These are phyloP conservation scores for Salarias fasciatus DNA, from an alignment of 2,797 vertebrate species.

Conservation along the genomic window DNA sequence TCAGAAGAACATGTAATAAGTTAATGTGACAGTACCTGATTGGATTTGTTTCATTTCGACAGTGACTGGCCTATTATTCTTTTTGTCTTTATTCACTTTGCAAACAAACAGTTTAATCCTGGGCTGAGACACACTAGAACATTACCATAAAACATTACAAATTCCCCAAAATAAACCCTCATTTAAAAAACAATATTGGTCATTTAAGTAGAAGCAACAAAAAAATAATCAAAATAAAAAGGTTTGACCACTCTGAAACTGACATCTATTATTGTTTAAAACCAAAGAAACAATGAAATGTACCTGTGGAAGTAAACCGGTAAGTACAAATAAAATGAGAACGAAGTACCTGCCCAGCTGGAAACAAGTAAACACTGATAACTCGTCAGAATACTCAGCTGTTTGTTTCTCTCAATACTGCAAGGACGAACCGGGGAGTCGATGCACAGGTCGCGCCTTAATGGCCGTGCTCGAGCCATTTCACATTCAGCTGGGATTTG, in stretches of 20 bases:
- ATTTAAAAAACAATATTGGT: neutral
- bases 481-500: slow-evolving; percentile 54
- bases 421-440: slow-evolving; percentile 24
- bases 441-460: slow-evolving; percentile 34
- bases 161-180: no score
- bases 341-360: slow-evolving; percentile 31
- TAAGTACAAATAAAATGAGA: slow-evolving; percentile 21
- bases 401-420: slow-evolving; percentile 34
- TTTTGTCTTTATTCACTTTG: slow-evolving; percentile 25
- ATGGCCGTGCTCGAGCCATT: slow-evolving; percentile 43
- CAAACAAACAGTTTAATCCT: slow-evolving; percentile 51
- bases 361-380: slow-evolving; percentile 42
- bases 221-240: slow-evolving; percentile 32
- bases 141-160: neutral
- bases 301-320: slow-evolving; percentile 17
- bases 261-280: slow-evolving; percentile 27
- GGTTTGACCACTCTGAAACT: slow-evolving; percentile 11
- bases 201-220: slow-evolving; percentile 6
- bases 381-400: slow-evolving; percentile 33
- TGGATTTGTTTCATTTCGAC: slow-evolving; percentile 19
- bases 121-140: slow-evolving; percentile 3
- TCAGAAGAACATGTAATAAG: slow-evolving; percentile 19
- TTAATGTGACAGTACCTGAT: slow-evolving; percentile 47
- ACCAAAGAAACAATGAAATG: slow-evolving; percentile 12
- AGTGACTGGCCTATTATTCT: no score